These are phyloP conservation scores for Cynaeus angustus DNA, from an alignment of 2,888 invertebrate genomes.

Conservation along the genomic window DNA sequence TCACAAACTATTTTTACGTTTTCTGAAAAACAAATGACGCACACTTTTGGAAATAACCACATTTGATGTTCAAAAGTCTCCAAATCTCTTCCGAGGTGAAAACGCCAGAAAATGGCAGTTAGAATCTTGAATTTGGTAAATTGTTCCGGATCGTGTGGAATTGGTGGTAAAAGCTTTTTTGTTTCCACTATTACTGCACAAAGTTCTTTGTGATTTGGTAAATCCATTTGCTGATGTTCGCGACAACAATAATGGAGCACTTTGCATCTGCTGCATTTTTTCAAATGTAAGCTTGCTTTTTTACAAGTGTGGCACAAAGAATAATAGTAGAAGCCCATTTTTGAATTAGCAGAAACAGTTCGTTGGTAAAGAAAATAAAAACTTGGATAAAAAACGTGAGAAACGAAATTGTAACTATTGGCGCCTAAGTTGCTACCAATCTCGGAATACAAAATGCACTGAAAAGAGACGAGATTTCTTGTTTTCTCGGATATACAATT, in stretches of 20 bases:
- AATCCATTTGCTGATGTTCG: conserved; percentile 20
- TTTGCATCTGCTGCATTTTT: conserved; percentile 18
- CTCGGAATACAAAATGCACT: no score
- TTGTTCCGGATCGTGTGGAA: neutral
- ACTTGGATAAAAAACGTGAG: neutral
- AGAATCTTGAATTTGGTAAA: neutral
- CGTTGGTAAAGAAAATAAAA: neutral
- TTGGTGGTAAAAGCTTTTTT: neutral
- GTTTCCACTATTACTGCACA: conserved; percentile 8
- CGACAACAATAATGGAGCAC: conserved; percentile 9
- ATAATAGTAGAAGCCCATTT: conserved; percentile 21
- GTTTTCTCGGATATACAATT: no score
- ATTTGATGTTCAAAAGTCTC: conserved; percentile 6
- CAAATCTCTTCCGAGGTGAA: conserved; percentile 1
- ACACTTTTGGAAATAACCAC: conserved; percentile 35
- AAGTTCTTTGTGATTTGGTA: conserved; percentile 11
- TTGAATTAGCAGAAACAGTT: neutral
- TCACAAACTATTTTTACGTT: conserved; percentile 11
- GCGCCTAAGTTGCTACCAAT: no score
- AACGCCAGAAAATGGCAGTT: conserved; percentile 8
- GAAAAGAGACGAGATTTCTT: no score
- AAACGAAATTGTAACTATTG: no score
- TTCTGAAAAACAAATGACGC: conserved; percentile 16
- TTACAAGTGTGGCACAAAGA: conserved; percentile 29
- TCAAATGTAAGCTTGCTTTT: neutral